Conservation (phyloP, 1,140 invertebrate species). For the Danaus melanippus region DNA sequence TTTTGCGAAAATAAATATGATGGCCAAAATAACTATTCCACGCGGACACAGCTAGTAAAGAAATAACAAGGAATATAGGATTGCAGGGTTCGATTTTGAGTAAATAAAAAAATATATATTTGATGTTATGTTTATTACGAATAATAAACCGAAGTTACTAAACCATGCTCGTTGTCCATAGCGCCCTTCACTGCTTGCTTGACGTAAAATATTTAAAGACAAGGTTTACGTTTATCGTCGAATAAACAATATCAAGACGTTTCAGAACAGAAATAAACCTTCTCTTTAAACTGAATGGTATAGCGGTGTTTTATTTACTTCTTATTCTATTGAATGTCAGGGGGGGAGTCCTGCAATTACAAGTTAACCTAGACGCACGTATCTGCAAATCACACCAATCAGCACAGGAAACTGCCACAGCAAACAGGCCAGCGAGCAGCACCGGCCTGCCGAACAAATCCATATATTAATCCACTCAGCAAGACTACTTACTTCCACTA, state of each 20-base stretch:
- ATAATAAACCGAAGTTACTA: no score
- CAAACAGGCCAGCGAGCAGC: slow-evolving; percentile 69
- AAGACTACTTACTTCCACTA: slow-evolving; percentile 8
- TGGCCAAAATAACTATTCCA: no score
- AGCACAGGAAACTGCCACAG: slow-evolving; percentile 68
- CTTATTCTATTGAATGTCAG: slow-evolving; percentile 22
- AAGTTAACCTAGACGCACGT: slow-evolving; percentile 49
- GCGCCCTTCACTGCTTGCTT: slow-evolving; percentile 15
- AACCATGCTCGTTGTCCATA: slow-evolving; percentile 5
- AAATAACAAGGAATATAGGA: no score
- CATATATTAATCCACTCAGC: slow-evolving; percentile 50
- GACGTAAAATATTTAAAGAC: slow-evolving; percentile 12
- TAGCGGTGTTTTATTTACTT: slow-evolving; percentile 10
- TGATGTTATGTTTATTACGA: no score
- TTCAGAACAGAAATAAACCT: slow-evolving; percentile 7
- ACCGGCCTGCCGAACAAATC: slow-evolving; percentile 70
- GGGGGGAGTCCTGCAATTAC: slow-evolving; percentile 39
- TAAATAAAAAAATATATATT: no score
- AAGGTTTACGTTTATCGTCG: slow-evolving; percentile 7
- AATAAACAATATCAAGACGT: no score
- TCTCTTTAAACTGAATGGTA: slow-evolving; percentile 4
- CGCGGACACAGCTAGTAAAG: no score
- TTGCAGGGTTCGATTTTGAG: no score
- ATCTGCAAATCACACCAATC: slow-evolving; percentile 68
- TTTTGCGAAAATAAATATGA: no score